Base-by-base conservation (phyloP, 2,113 vertebrate genomes). In the Telmatochromis bifrenatus region DNA sequence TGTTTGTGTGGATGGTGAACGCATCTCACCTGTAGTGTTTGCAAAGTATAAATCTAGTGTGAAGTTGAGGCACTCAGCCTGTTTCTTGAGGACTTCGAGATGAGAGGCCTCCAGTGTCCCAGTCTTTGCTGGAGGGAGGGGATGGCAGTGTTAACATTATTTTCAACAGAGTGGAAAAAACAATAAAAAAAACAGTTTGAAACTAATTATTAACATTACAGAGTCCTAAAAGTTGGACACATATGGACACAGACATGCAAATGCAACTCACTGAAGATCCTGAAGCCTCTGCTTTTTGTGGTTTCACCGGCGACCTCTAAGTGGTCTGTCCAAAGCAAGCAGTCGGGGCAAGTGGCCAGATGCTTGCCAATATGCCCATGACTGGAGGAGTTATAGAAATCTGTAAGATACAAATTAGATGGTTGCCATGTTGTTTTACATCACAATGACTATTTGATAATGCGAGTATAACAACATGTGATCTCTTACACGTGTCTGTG, bases 41-140 rank as follows among this genome's bases (percentile, higher is more conserved):
- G 42, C 37, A 65, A 90, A 90, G 81, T 81, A 33, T 33, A 91
- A 77, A 1, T 90, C 88, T 7, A 28, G 1, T 12, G 17, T 17
- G 19, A 95, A 83, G 51, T 90, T 79, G 80, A 93, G 87, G 35
- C 93, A 94, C 5, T 77, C 49, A 2, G 90, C 93, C 82, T 93
- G 91, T 31, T 91, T 91, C 77, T 93, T 93, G 39, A 93, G 53
- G 15, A 35, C 28, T 3, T 92, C 86, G 14, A 90, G 47, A 14
- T 94, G 4, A 56, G 86, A 10, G 1, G 9, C 55, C 8, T 85
- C 75, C 60, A 93, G 3, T 8, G 23, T 70, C 10, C 85, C 90
- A 7, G 54, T 11, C 56, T 86, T 94, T 55, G 92, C 93, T 94
- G 85, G 45, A 82, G 9, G 9, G 2, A 47, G 19, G 7, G 13